These are phyloP conservation scores for Caenorhabditis imperialis DNA, from an alignment of 2,888 invertebrate genomes.

Conservation along the genomic window DNA sequence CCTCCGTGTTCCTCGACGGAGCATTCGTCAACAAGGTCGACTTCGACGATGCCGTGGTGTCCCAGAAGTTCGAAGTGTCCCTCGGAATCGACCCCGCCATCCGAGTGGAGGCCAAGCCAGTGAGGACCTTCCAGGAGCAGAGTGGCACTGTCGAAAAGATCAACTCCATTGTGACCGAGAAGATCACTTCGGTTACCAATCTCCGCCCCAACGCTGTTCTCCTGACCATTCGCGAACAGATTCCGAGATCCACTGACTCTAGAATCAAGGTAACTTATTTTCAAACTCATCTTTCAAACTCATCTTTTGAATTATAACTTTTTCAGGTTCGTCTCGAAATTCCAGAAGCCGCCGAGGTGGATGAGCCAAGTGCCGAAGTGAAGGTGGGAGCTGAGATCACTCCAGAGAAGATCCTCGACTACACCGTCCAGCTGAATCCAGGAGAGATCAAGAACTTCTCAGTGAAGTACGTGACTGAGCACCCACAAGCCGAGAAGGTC, in stretches of 20 bases:
- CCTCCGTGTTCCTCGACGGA: slow-evolving; percentile 69
- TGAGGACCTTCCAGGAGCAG: slow-evolving; percentile 77
- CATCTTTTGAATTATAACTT: too few relatives aligned
- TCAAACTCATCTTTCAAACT: slow-evolving; percentile 40
- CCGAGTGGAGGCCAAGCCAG: slow-evolving; percentile 78
- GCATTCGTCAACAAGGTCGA: slow-evolving; percentile 66
- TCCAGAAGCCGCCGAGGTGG: slow-evolving; percentile 37
- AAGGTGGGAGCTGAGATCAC: slow-evolving; percentile 41
- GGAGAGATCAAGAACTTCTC: slow-evolving; percentile 19
- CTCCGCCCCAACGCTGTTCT: slow-evolving; percentile 54
- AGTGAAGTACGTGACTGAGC: slow-evolving; percentile 43
- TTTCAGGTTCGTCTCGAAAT: slow-evolving; percentile 34
- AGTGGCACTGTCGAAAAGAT: slow-evolving; percentile 62
- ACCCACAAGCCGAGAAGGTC: slow-evolving; percentile 42
- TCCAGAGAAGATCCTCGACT: slow-evolving; percentile 45
- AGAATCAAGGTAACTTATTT: slow-evolving; percentile 57
- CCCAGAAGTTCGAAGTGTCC: slow-evolving; percentile 76
- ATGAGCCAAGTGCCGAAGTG: slow-evolving; percentile 15
- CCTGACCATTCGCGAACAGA: slow-evolving; percentile 65
- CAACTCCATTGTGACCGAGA: slow-evolving; percentile 59
- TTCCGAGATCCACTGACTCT: slow-evolving; percentile 72
- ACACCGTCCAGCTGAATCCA: slow-evolving; percentile 39
- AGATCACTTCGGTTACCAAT: slow-evolving; percentile 68
- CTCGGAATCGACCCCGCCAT: slow-evolving; percentile 79
- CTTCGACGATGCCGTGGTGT: too few relatives aligned